phyloP scores from a whole-genome alignment of 1,140 invertebrate species.

The Laupala kohalensis region DNA sequence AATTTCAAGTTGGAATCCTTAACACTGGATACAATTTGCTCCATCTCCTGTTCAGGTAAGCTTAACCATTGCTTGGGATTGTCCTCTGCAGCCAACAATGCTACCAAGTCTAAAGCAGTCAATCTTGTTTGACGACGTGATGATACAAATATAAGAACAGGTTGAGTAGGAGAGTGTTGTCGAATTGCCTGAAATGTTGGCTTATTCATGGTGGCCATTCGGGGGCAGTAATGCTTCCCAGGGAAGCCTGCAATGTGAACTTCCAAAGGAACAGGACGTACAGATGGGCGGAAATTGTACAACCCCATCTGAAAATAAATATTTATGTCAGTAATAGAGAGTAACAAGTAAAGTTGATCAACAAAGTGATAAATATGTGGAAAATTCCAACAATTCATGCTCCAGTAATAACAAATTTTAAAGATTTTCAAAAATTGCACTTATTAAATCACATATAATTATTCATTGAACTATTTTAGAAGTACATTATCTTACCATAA shows the following conservation, averaged over 20 bases:
- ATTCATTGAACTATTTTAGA: too few species aligned
- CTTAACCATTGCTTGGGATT: conserved; percentile 93
- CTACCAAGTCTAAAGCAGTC: conserved; percentile 92
- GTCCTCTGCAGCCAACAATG: conserved; percentile 78
- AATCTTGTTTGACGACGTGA: conserved; percentile 93
- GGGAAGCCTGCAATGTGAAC: conserved; percentile 87
- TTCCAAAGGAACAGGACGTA: conserved; percentile 92
- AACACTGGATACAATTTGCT: conserved; percentile 58
- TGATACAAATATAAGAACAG: conserved; percentile 91
- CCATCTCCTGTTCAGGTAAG: conserved; percentile 74
- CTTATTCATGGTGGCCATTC: conserved; percentile 99
- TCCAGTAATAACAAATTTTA: too few species aligned
- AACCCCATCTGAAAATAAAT: conserved; percentile 54
- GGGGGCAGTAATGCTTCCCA: conserved; percentile 95
- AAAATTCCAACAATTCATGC: not conserved
- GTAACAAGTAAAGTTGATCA: not conserved
- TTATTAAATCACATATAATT: too few species aligned
- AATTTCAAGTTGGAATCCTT: conserved; percentile 87
- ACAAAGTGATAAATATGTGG: not conserved
- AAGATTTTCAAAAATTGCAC: too few species aligned
- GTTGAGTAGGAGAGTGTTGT: conserved; percentile 80
- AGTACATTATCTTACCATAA: too few species aligned
- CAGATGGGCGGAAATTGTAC: conserved; percentile 95
- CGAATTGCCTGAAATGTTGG: conserved; percentile 94
- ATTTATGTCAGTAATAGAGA: not conserved